Base-by-base conservation (phyloP, 2,797 vertebrate species). In the Perodicticus potto region DNA sequence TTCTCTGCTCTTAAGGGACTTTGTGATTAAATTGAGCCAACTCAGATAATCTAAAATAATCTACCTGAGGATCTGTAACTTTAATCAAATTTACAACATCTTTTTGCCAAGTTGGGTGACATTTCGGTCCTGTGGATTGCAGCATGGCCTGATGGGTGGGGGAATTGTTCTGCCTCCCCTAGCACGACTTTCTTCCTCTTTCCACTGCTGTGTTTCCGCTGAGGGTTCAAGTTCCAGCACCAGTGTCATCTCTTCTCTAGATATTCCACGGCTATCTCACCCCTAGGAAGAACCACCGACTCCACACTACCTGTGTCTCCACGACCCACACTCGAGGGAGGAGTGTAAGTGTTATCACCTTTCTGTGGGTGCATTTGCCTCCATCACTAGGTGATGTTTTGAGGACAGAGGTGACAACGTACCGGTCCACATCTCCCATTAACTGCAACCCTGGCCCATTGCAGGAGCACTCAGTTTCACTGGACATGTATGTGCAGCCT, bases 151-250 rank as follows among this genome's bases (percentile, higher is more conserved):
- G 59, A 23, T 23, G 12, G 67, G 19, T 53, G 59, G 11, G 20
- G 3, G 13, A 7, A 37, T 59, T 23, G 7, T 65, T 49, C 32
- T 43, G 20, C 5, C 57, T 65, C 22, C 3, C 29, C n/a, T 11
- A 34, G 34, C 23, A 83, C 40, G 20, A n/a, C 13, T 80, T 20
- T 72, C 25, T 61, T 32, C 13, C 55, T 76, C 10, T 70, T 59
- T 16, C 3, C 14, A 6, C 11, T 23, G 8, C 1, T 61, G 5
- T 55, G n/a, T 3, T 22, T n/a, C 12, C 17, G 4, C 2, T 72
- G n/a, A 49, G 20, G 45, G 53, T 93, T 76, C 32, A 59, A 55
- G 55, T 67, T 92, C n/a, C 27, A 55, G 34, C 67, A 81, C 8
- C 55, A 80, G 4, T 25, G 19, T 73, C 11, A 22, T 20, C 19